Evolutionary conservation across 2,888 invertebrate species (phyloP).

Genomic region (Oligia latruncula): DNA sequence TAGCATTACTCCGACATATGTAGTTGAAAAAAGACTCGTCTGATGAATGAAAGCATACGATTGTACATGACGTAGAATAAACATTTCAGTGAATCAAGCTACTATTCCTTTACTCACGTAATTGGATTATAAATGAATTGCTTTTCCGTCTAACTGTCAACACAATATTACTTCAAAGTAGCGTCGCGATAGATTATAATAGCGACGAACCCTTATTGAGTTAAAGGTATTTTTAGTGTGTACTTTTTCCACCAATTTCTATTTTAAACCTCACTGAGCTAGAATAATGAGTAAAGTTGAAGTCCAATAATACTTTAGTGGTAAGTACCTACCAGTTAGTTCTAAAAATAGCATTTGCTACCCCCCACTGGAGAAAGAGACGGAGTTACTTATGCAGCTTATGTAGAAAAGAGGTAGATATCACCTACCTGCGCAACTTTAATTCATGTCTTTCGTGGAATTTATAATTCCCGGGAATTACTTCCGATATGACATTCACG

Average conservation of each 20-base stretch:
- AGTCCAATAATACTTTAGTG: slow-evolving; percentile 57
- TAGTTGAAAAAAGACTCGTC: not conserved
- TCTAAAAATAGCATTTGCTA: slow-evolving; percentile 79
- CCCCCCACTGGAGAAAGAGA: slow-evolving; percentile 70
- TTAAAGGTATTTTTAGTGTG: slow-evolving; percentile 17
- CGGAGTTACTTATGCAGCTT: slow-evolving; percentile 36
- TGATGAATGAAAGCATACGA: slow-evolving; percentile 3
- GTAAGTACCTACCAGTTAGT: slow-evolving; percentile 65
- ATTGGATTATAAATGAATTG: slow-evolving; percentile 39
- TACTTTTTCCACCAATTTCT: slow-evolving; percentile 21
- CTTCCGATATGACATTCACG: slow-evolving; percentile 33
- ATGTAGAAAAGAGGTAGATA: slow-evolving; percentile 39
- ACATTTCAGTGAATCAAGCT: slow-evolving; percentile 7
- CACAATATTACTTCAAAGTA: slow-evolving; percentile 31
- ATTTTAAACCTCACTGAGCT: slow-evolving; percentile 42
- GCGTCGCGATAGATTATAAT: not conserved
- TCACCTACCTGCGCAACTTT: slow-evolving; percentile 47
- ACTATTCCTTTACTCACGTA: slow-evolving; percentile 25
- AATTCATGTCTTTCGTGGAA: slow-evolving; percentile 44
- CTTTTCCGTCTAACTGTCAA: slow-evolving; percentile 25
- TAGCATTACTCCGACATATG: not conserved
- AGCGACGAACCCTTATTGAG: slow-evolving; percentile 6
- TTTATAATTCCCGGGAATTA: slow-evolving; percentile 34
- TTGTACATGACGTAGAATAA: not conserved
- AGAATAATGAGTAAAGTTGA: slow-evolving; percentile 49